Percentiles rank a stretch among this genome's conserved stretches.
These are phyloP conservation scores for Drosophila borborema DNA, from an alignment of 2,888 invertebrate genomes.

Conservation along the genomic window DNA sequence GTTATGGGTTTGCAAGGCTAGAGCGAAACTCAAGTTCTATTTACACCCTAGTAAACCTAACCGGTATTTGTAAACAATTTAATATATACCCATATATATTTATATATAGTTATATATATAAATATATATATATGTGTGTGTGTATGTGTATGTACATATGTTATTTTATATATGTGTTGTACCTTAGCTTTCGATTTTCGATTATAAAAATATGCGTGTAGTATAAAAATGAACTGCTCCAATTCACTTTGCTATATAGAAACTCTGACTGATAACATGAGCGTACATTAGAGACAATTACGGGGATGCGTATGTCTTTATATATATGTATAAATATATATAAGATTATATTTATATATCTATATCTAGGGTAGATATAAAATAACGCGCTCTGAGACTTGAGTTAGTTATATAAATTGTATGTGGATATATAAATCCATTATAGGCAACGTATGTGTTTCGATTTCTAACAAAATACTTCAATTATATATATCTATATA, in stretches of 20 bases:
- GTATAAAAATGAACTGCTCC: slow-evolving; percentile 42
- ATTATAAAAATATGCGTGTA: slow-evolving; percentile 58
- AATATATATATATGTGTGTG: slow-evolving; percentile 19
- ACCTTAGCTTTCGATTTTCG: slow-evolving; percentile 27
- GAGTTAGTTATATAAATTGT: slow-evolving; percentile 70
- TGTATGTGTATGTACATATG: slow-evolving; percentile 27
- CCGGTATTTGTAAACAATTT: slow-evolving; percentile 25
- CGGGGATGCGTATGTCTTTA: slow-evolving; percentile 37
- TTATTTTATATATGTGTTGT: slow-evolving; percentile 16
- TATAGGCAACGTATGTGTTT: slow-evolving; percentile 77
- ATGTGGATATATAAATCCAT: slow-evolving; percentile 59
- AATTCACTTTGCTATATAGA: slow-evolving; percentile 58
- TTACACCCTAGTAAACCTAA: slow-evolving; percentile 53
- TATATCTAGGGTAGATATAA: slow-evolving; percentile 51
- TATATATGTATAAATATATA: slow-evolving; percentile 2
- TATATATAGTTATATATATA: slow-evolving; percentile 13
- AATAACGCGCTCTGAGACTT: slow-evolving; percentile 71
- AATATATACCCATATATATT: slow-evolving; percentile 15
- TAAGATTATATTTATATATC: slow-evolving; percentile 1
- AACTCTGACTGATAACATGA: slow-evolving; percentile 76
- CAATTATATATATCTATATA: slow-evolving; percentile 40
- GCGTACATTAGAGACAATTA: slow-evolving; percentile 52
- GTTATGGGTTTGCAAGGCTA: slow-evolving; percentile 11
- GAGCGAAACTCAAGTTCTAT: slow-evolving; percentile 29
- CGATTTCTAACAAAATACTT: slow-evolving; percentile 76